phyloP scores from a whole-genome alignment of 2,797 vertebrate genomes.

The Limnodromus scolopaceus region DNA sequence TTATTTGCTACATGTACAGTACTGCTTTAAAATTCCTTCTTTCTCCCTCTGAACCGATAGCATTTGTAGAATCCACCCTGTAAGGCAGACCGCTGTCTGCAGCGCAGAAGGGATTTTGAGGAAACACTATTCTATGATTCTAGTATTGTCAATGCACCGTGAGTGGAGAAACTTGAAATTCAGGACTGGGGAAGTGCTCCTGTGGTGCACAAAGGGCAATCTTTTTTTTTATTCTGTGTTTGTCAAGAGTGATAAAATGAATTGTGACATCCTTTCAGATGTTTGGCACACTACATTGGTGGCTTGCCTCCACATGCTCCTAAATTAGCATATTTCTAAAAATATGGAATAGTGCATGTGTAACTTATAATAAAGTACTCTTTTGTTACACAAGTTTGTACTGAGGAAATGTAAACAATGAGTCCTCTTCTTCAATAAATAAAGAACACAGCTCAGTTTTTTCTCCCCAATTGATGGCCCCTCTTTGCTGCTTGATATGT shows the following conservation, averaged over 20 bases:
- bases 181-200: not conserved
- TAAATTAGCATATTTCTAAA: slow-evolving; percentile 1
- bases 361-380: not conserved
- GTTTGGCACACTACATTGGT: not conserved
- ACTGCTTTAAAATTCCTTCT: not conserved
- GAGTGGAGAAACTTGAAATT: not conserved
- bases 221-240: not conserved
- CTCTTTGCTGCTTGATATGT: not conserved
- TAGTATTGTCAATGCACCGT: not conserved
- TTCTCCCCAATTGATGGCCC: not conserved
- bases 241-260: not conserved
- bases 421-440: not conserved
- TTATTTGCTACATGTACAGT: not conserved
- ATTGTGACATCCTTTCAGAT: slow-evolving; percentile 19
- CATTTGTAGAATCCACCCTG: not conserved
- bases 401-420: not conserved
- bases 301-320: not conserved
- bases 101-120: not conserved
- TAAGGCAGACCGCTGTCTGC: not conserved
- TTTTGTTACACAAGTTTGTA: not conserved
- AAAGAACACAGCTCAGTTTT: not conserved
- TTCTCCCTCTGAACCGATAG: not conserved
- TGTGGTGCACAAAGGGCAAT: not conserved
- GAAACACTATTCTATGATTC: not conserved
- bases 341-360: not conserved